Percentiles rank a stretch among this genome's conserved stretches.
These are phyloP conservation scores for Delphinapterus leucas DNA, from an alignment of 2,113 vertebrate genomes.

Conservation along the genomic window DNA sequence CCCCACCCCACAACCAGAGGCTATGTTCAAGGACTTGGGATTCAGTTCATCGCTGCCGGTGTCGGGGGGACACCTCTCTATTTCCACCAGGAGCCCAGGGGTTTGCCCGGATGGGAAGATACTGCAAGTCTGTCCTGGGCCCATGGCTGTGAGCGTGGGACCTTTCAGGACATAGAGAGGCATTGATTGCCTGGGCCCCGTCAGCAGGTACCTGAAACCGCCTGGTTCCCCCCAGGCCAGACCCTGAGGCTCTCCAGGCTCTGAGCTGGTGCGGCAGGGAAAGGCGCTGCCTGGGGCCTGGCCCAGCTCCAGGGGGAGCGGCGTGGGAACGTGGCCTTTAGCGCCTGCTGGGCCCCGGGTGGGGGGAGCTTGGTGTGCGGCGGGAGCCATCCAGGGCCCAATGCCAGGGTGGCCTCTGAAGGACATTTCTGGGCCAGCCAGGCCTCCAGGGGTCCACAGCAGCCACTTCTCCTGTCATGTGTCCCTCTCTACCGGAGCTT, in stretches of 20 bases:
- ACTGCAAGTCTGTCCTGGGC: not conserved
- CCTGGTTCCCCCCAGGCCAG: not conserved
- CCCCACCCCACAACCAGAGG: no score
- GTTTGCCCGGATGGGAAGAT: not conserved
- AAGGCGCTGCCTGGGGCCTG: conserved; percentile 18
- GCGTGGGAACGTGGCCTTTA: conserved; percentile 44
- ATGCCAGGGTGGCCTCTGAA: not conserved
- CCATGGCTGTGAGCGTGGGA: rapidly evolving
- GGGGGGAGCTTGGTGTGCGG: not conserved
- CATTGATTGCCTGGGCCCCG: not conserved
- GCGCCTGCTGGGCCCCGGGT: not conserved
- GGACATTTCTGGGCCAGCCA: not conserved
- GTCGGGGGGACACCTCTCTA: not conserved
- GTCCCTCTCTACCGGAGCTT: not conserved
- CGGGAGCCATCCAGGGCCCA: not conserved
- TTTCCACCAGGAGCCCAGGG: not conserved
- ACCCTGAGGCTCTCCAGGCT: not conserved
- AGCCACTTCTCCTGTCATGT: not conserved
- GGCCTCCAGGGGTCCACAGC: rapidly evolving
- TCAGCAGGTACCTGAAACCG: not conserved
- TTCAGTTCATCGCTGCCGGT: not conserved
- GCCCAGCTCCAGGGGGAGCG: not conserved
- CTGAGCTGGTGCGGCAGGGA: not conserved
- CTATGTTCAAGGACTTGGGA: not conserved
- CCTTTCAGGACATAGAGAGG: conserved; percentile 4